phyloP scores from a whole-genome alignment of 1,140 invertebrate genomes.

The Cardiocondyla obscurior region DNA sequence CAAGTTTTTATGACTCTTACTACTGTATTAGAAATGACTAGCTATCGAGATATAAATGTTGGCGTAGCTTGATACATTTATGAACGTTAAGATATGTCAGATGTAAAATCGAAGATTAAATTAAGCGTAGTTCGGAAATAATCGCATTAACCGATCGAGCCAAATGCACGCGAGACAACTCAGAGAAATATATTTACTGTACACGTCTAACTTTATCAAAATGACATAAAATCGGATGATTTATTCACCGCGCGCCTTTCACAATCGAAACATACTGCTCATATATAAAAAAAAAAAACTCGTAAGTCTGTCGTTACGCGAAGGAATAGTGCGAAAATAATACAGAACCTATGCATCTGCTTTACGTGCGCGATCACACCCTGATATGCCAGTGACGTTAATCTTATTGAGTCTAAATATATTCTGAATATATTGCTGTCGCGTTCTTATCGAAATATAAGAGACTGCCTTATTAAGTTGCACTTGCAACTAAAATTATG shows the following conservation, averaged over 20 bases:
- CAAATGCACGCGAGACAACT: constrained; percentile 48
- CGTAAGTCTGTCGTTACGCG: not conserved
- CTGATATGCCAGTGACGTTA: not conserved
- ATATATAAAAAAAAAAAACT: constrained; percentile 9
- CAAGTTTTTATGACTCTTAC: not conserved
- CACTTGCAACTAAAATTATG: constrained; percentile 26
- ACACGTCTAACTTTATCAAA: constrained; percentile 16
- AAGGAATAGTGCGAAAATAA: not conserved
- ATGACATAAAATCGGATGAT: constrained; percentile 37
- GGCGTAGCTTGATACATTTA: not conserved
- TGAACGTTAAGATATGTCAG: constrained; percentile 54
- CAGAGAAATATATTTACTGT: not conserved
- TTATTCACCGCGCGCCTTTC: constrained; percentile 27
- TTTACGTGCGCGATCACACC: not conserved
- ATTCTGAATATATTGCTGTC: not conserved
- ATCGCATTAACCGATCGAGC: constrained; percentile 47
- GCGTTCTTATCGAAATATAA: not conserved
- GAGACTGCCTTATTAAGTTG: constrained; percentile 15
- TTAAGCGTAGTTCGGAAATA: constrained; percentile 44
- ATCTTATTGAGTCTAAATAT: not conserved
- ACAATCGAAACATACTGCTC: not conserved
- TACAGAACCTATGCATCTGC: not conserved
- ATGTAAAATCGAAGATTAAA: constrained; percentile 52
- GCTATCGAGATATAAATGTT: constrained; percentile 42
- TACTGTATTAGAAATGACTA: constrained; percentile 15